These are phyloP conservation scores for Heteractis magnifica DNA, from an alignment of 92 coral and sea anemone genomes.

Conservation along the genomic window DNA sequence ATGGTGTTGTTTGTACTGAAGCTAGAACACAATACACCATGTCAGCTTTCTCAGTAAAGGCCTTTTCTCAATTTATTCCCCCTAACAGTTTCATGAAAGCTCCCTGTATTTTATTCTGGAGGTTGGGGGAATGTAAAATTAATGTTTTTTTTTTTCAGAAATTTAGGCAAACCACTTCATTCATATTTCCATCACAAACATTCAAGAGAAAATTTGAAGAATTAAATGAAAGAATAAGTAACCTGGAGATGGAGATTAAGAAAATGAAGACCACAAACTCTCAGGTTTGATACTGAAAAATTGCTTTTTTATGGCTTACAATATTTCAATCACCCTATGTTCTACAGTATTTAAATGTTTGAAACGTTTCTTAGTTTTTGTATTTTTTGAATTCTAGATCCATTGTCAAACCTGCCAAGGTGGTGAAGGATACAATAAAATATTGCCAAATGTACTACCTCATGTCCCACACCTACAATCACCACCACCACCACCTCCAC, in stretches of 20 bases:
- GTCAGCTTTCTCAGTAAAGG: no score
- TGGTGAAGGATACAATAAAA: background rate
- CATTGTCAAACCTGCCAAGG: background rate
- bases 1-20: no score
- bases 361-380: background rate
- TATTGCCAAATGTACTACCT: background rate
- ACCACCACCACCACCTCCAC: slow-evolving; percentile 62
- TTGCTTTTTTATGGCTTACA: no score
- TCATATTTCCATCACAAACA: slow-evolving; percentile 21
- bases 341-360: background rate
- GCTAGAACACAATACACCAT: no score
- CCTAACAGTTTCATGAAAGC: no score
- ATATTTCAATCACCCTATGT: background rate
- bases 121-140: background rate
- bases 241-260: slow-evolving; percentile 80
- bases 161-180: slow-evolving; percentile 12
- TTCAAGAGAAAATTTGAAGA: slow-evolving; percentile 65
- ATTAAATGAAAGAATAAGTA: slow-evolving; percentile 57
- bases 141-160: slow-evolving; percentile 12
- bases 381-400: background rate
- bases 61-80: no score
- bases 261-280: slow-evolving; percentile 53
- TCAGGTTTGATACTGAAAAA: slow-evolving; percentile 29
- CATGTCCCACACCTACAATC: slow-evolving; percentile 46
- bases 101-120: no score